Base-by-base conservation (phyloP, 1,140 invertebrate species). In the Sycophaga agraensis region DNA sequence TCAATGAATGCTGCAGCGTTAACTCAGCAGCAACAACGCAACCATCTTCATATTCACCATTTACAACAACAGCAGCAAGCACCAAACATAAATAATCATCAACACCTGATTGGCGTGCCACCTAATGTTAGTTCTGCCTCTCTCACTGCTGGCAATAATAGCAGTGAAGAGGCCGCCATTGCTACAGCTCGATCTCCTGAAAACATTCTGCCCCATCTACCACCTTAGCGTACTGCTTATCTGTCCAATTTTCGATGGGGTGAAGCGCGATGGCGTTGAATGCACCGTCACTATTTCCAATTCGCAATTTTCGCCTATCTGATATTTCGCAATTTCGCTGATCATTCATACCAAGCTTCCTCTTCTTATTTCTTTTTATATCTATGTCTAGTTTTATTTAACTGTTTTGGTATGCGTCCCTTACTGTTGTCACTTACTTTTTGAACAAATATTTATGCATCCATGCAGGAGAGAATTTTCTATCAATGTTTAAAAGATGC, bases 191-290 rank as follows among this genome's bases (percentile, higher is more conserved):
- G 75, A 26, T 75, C 77, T 39, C 74, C 77, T 12, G 78, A 81
- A 53, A 79, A 74, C 55, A 70, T 78, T 66, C 65, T 78, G 53
- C 72, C 79, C 21, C 73, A 77, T 57, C 69, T 81, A 49, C 78
- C 79, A 19, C 77, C 77, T 77, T 81, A 80, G 76, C 79, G 68
- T 64, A 63, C 55, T 59, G 59, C 51, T 65, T 63, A 45, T 56
- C 24, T 63, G 51, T 39, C 46, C 31, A 37, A 61, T 39, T 49
- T 62, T 1, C 34, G 50, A 21, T 62, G 46, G 60, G 62, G 59
- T 59, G 59, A 63, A 43, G 62, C 66, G 61, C 56, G 72, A 68
- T 68, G 64, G 49, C 63, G 57, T 48, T 31, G 60, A 19, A n/a
- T n/a, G n/a, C n/a, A n/a, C n/a, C n/a, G n/a, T n/a, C n/a, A n/a